Evolutionary conservation across 1,140 invertebrate species (phyloP).

Genomic region (Hyles euphorbiae): DNA sequence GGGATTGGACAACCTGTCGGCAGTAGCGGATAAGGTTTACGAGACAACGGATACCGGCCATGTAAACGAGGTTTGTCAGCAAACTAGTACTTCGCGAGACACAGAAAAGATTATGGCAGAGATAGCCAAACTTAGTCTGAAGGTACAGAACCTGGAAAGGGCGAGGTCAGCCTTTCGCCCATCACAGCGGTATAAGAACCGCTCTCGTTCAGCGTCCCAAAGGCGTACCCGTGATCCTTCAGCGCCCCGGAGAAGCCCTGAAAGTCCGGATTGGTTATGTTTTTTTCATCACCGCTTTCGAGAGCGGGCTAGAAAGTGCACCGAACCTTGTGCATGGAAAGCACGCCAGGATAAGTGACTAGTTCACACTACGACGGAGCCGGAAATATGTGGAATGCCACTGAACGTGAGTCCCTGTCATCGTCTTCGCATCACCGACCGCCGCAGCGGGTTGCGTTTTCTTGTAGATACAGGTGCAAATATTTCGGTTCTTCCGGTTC

Average conservation of each 20-base stretch:
- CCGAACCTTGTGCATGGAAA: slow-evolving; percentile 6
- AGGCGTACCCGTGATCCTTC: background rate
- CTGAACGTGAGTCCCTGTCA: background rate
- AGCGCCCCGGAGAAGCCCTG: background rate
- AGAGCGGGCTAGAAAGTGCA: slow-evolving; percentile 10
- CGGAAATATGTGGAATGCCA: background rate
- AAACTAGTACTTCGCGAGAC: background rate
- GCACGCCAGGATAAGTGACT: slow-evolving; percentile 13
- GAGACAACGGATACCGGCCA: background rate
- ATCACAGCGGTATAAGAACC: no score
- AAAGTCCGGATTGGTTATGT: slow-evolving; percentile 13
- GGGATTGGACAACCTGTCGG: slow-evolving; percentile 15
- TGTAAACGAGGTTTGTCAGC: background rate
- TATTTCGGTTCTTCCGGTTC: no score
- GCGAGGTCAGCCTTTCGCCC: no score
- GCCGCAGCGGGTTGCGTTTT: no score
- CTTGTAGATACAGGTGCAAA: no score
- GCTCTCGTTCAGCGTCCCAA: background rate
- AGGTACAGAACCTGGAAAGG: background rate
- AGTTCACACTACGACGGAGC: slow-evolving; percentile 6
- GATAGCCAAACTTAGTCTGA: background rate
- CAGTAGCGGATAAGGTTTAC: slow-evolving; percentile 18
- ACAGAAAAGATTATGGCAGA: background rate
- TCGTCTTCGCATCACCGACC: no score
- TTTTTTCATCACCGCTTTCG: slow-evolving; percentile 10